Evolutionary conservation across 1,140 invertebrate species (phyloP).

Genomic region (Leptinotarsa lineolata): DNA sequence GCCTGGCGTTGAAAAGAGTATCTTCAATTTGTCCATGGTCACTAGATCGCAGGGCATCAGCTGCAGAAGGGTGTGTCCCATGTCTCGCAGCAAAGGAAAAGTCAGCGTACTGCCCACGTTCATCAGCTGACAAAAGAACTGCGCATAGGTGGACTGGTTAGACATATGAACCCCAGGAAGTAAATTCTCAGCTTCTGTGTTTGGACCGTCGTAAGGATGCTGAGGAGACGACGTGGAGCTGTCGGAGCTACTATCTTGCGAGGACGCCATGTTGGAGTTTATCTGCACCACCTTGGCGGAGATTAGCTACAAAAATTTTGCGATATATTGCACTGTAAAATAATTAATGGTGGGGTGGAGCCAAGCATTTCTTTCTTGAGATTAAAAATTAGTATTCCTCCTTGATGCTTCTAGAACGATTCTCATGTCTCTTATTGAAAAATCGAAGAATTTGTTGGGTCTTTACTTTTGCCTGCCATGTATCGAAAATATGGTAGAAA

Average conservation of each 20-base stretch:
- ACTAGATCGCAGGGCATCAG: slow-evolving; percentile 86
- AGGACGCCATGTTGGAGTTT: slow-evolving; percentile 81
- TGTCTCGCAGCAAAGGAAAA: slow-evolving; percentile 80
- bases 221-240: slow-evolving; percentile 85
- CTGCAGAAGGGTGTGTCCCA: slow-evolving; percentile 83
- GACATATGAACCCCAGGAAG: slow-evolving; percentile 84
- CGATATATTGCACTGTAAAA: slow-evolving; percentile 7
- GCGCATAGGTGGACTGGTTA: slow-evolving; percentile 77
- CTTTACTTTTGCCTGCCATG: no score
- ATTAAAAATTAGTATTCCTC: no score
- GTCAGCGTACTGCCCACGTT: slow-evolving; percentile 83
- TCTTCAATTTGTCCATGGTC: slow-evolving; percentile 70
- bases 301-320: slow-evolving; percentile 64
- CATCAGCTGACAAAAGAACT: slow-evolving; percentile 90
- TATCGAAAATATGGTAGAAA: no score
- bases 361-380: no score
- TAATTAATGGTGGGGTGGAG: slow-evolving; percentile 23
- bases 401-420: no score
- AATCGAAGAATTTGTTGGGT: no score
- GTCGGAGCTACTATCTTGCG: slow-evolving; percentile 68
- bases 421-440: no score
- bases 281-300: slow-evolving; percentile 84
- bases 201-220: slow-evolving; percentile 75
- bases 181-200: slow-evolving; percentile 83
- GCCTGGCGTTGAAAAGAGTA: slow-evolving; percentile 56